These are phyloP conservation scores for Sinhomidia bicolor DNA, from an alignment of 2,888 invertebrate genomes.

Conservation along the genomic window DNA sequence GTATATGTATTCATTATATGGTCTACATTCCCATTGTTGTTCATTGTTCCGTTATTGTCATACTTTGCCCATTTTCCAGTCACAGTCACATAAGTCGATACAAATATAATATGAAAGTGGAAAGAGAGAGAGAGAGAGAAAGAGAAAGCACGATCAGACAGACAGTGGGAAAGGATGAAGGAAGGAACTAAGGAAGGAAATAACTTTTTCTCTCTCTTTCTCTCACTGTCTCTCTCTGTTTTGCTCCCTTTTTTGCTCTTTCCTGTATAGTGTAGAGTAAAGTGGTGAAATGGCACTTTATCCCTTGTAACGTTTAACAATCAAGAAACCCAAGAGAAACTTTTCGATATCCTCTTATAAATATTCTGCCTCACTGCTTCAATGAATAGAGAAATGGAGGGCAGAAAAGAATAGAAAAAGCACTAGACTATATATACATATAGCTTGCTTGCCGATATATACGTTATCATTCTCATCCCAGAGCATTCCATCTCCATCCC, in stretches of 20 bases:
- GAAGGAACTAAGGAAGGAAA: slow-evolving; percentile 10
- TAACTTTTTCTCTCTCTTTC: no score
- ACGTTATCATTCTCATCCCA: slow-evolving; percentile 4
- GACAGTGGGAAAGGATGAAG: not conserved
- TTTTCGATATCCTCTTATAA: slow-evolving; percentile 39
- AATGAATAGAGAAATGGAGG: slow-evolving; percentile 18
- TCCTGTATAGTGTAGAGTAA: not conserved
- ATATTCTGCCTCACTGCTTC: slow-evolving; percentile 38
- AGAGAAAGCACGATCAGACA: no score
- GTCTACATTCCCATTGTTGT: not conserved
- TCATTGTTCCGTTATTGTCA: slow-evolving; percentile 4
- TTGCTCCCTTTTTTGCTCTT: not conserved
- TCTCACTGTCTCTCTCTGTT: no score
- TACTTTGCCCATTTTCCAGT: slow-evolving; percentile 13
- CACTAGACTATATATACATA: not conserved
- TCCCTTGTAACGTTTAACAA: not conserved
- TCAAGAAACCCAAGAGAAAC: not conserved
- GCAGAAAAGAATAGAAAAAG: not conserved
- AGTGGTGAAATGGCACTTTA: slow-evolving; percentile 32
- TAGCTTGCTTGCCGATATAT: not conserved
- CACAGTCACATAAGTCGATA: slow-evolving; percentile 31
- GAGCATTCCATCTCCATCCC: not conserved
- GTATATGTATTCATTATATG: not conserved
- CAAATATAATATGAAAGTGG: not conserved
- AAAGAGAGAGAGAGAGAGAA: no score